Conservation (phyloP, 2,797 vertebrate species). For the Muraenolepis orangiensis region DNA sequence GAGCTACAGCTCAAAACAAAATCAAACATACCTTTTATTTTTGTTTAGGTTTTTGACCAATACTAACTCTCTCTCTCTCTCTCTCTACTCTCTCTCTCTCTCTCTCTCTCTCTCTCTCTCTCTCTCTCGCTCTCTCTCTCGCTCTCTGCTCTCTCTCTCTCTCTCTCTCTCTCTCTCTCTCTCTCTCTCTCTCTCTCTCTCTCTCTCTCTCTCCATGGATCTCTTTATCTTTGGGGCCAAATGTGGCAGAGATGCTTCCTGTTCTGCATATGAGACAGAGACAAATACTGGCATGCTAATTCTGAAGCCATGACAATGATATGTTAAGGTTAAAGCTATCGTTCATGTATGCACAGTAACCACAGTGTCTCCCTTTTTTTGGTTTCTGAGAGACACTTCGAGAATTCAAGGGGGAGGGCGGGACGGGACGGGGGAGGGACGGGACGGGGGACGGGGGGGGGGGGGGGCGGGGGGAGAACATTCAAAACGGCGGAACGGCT, state of each 20-base stretch:
- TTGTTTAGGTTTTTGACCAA: neutral
- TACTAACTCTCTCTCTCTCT: too few species aligned
- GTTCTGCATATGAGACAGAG: constrained; percentile 46
- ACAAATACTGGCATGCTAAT: constrained; percentile 20
- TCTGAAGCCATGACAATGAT: constrained; percentile 44
- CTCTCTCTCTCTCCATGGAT: constrained; percentile 31
- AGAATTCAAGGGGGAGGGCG: constrained; percentile 23
- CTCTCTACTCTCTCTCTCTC: constrained; percentile 40
- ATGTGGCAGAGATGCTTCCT: constrained; percentile 32
- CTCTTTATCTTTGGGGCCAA: constrained; percentile 5
- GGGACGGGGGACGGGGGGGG: too few species aligned
- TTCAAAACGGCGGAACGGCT: constrained; percentile 43
- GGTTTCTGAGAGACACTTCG: constrained; percentile 32
- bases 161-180: too few species aligned
- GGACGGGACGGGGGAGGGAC: too few species aligned
- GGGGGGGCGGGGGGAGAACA: too few species aligned
- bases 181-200: constrained; percentile 25
- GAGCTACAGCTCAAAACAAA: neutral
- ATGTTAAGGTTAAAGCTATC: constrained; percentile 64
- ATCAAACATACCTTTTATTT: neutral
- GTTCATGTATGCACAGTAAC: constrained; percentile 52
- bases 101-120: constrained; percentile 10
- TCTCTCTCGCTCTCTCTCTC: constrained; percentile 22
- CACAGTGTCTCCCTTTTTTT: constrained; percentile 48
- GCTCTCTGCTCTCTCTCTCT: too few species aligned